phyloP scores from a whole-genome alignment of 2,113 vertebrate species.

The Antechinus stuartii region DNA sequence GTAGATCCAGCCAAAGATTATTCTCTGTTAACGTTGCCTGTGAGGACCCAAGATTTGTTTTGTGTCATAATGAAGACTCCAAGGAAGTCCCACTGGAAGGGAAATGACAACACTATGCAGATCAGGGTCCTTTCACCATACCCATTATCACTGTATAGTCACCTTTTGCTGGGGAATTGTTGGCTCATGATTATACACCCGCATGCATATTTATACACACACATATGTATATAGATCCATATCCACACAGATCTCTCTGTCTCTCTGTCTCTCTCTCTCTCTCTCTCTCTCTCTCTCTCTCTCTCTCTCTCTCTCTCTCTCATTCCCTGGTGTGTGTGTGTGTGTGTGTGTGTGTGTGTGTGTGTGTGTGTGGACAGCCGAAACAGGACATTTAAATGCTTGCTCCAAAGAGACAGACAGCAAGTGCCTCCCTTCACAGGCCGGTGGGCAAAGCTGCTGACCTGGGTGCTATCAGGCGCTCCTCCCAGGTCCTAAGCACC shows the following conservation, averaged over 20 bases:
- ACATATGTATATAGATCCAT: too few relatives aligned
- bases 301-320: too few relatives aligned
- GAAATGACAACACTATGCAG: background rate
- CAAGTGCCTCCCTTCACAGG: background rate
- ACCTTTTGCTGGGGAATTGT: background rate
- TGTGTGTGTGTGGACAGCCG: too few relatives aligned
- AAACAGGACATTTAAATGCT: background rate
- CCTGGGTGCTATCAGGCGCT: background rate
- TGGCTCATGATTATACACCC: too few relatives aligned
- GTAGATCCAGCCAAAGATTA: background rate
- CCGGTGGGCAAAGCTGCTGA: background rate
- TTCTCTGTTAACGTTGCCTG: background rate
- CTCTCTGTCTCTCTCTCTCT: too few relatives aligned
- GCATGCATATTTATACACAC: too few relatives aligned
- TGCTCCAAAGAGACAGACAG: background rate
- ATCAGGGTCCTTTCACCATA: background rate
- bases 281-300: too few relatives aligned
- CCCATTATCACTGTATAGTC: background rate
- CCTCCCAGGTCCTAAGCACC: constrained; percentile 76
- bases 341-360: too few relatives aligned
- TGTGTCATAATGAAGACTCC: background rate
- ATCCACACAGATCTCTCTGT: too few relatives aligned
- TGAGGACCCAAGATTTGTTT: background rate
- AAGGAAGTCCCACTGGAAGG: background rate
- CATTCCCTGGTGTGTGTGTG: too few relatives aligned